These are phyloP conservation scores for Oopsacas minuta DNA, from an alignment of 37 sponge, comb jelly and placozoan genomes.

Conservation along the genomic window DNA sequence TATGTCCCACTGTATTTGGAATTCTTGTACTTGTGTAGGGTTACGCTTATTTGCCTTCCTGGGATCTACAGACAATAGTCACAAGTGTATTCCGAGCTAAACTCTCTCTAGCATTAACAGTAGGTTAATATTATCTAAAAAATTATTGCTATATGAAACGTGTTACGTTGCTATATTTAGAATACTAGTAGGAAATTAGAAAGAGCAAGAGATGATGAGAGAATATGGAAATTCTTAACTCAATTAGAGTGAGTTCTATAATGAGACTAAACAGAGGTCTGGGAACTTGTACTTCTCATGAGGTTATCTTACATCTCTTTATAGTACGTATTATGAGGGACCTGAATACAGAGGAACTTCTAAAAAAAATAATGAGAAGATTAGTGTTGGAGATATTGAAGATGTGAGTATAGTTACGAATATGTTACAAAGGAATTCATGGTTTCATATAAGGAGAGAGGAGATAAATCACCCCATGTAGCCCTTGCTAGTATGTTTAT, in stretches of 20 bases:
- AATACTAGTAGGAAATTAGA: background rate
- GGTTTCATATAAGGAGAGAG: too few species aligned
- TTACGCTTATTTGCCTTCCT: slow-evolving; percentile 55
- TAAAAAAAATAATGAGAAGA: background rate
- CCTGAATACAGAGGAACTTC: background rate
- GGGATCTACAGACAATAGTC: slow-evolving; percentile 31
- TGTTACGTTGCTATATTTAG: background rate
- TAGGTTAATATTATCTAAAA: background rate
- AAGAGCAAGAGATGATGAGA: background rate
- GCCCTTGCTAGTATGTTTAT: background rate
- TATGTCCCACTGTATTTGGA: too few species aligned
- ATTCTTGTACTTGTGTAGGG: too few species aligned
- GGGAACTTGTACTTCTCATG: too few species aligned
- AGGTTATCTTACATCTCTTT: too few species aligned
- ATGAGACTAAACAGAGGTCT: too few species aligned
- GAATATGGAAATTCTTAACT: background rate
- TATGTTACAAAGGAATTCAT: too few species aligned
- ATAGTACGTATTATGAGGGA: background rate
- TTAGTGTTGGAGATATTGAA: background rate
- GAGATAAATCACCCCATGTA: too few species aligned
- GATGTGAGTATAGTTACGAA: too few species aligned
- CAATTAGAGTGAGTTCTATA: background rate
- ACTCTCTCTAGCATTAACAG: background rate
- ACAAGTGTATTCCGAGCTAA: slow-evolving; percentile 31
- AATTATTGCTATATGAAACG: too few species aligned